Evolutionary conservation across 92 coral and sea anemone species (phyloP), one percentile per base, ranked within the genome.

Genomic region (Siderastrea radians): DNA sequence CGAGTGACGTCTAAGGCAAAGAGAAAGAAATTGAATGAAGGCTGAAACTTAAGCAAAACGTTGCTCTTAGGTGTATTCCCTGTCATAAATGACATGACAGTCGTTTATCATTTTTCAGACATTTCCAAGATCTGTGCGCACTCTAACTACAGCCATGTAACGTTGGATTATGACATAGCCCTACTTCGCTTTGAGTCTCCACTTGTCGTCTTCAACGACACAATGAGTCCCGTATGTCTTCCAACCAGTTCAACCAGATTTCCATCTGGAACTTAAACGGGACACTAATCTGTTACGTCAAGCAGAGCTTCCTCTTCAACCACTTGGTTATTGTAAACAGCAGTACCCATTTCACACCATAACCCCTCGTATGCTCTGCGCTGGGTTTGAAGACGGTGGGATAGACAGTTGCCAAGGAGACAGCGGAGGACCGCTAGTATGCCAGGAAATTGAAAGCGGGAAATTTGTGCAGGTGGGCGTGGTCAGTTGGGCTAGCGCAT

Each of bases 351-450:
- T 47, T 13, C 61, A 89, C 48, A 53, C 84, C 13, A 59, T 83
- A 46, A 86, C 90, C 8, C 55, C 91, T 17, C 90, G 93, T 57
- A 89, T 94, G 95, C 83, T 94, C 16, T 94, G 95, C 79, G 97
- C 97, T 16, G 97, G 95, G 59, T 89, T 77, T 88, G 93, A 91
- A 51, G 90, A 73, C 43, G 97, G 97, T 19, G 89, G 82, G 19
- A 87, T 92, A 51, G 97, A 94, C 74, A 81, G 95, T 43, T 94
- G 97, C 61, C 88, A 90, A 75, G 97, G 97, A 4, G 97, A 94
- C 87, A 92, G 95, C 54, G 97, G 97, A 2, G 97, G 97, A 6
- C 97, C 97, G 12, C 88, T 94, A 13, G 97, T 90, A 9, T 94
- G 95, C 73, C 66, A 80, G 58, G 90, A 93, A 43, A 49, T 58